Conservation (phyloP, 2,797 vertebrate genomes). For the Eleutherodactylus coqui region DNA sequence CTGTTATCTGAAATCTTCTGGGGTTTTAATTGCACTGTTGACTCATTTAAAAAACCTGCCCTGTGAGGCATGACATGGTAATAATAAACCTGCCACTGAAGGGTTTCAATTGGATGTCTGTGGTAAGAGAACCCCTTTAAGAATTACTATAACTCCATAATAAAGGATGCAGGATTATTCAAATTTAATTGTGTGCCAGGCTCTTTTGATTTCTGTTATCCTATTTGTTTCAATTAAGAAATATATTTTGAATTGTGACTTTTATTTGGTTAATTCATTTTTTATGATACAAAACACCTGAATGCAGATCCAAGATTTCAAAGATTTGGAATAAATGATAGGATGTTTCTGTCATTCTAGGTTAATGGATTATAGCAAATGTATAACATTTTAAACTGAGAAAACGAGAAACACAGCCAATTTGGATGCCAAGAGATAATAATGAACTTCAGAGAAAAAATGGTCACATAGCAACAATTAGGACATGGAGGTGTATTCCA, state of each 20-base stretch:
- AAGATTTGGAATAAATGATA: slow-evolving; percentile 14
- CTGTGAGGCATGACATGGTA: no score
- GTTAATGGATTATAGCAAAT: slow-evolving; percentile 14
- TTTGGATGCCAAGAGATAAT: not conserved
- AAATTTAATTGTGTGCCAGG: no score
- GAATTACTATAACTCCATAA: not conserved
- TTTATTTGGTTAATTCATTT: not conserved
- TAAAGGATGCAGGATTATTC: no score
- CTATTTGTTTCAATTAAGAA: not conserved
- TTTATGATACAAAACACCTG: not conserved
- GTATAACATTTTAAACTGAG: not conserved
- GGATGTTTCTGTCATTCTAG: not conserved
- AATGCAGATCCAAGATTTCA: not conserved
- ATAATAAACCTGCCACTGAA: no score
- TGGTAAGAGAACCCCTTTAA: not conserved
- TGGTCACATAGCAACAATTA: slow-evolving; percentile 19
- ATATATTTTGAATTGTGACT: not conserved
- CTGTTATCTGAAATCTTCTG: no score
- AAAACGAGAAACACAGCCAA: not conserved
- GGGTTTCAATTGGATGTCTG: no score
- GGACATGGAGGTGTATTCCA: not conserved
- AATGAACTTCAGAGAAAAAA: slow-evolving; percentile 24
- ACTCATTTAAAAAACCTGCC: no score
- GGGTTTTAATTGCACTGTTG: no score
- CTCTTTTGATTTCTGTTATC: not conserved